Base-by-base conservation (phyloP, 2,797 vertebrate genomes). In the Phaenicophaeus curvirostris region DNA sequence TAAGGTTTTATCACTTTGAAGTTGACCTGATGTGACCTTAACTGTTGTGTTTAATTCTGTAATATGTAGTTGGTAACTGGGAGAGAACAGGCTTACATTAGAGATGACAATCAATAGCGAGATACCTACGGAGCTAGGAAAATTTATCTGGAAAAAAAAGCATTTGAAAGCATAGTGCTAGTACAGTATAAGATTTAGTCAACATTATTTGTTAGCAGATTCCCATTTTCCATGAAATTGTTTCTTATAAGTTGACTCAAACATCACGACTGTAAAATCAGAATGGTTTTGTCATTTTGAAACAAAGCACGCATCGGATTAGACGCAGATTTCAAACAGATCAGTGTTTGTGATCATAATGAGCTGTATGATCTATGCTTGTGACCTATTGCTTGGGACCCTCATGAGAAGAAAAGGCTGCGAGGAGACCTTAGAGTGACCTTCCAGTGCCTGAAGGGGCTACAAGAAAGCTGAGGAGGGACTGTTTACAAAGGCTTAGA, bases 41-140 rank as follows among this genome's bases (percentile, higher is more conserved):
- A 77, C 71, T 93, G 85, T 96, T 90, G 83, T 82, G 82, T 74
- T 87, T 96, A 83, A 96, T 96, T 95, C 92, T 96, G 41, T 96
- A 90, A 96, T 96, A 90, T 90, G 80, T 88, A 85, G 53, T 81
- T 96, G 74, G 90, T 97, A 97, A 93, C 94, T 94, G 92, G 90
- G 96, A 97, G 86, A 97, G 84, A 94, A 96, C 80, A 93, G 87
- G 91, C 87, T 97, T 97, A 93, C 65, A 85, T 93, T 85, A 33
- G 71, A 86, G 77, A 77, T 8, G 54, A 46, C 88, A 90, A 50
- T 91, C 94, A 96, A 95, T 91, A 61, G 88, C 11, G 2, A 90
- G 59, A 58, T 87, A 33, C 71, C 17, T 73, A 68, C 78, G 53
- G 62, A 89, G 67, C 74, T 39, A 95, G 58, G 57, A 93, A 91